phyloP scores from a whole-genome alignment of 2,888 invertebrate genomes.

The Caenorhabditis sulstoni region DNA sequence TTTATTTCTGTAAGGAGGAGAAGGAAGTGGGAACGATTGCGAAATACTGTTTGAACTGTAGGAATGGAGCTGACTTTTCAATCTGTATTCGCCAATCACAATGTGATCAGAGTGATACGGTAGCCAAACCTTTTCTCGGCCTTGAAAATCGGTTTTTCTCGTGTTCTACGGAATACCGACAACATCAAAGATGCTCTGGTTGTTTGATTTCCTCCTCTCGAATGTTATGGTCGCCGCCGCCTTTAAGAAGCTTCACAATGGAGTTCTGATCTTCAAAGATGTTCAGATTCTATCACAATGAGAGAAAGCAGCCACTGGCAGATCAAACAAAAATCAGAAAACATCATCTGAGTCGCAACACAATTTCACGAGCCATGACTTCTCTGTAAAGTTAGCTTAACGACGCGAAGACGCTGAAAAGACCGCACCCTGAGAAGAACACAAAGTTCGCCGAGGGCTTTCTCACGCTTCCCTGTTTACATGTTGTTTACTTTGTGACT shows the following conservation, averaged over 20 bases:
- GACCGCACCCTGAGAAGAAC: constrained; percentile 46
- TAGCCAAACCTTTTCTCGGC: no score
- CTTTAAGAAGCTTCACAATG: constrained; percentile 16
- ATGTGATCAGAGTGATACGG: constrained; percentile 1
- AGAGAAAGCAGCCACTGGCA: constrained; percentile 1
- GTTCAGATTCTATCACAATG: background rate
- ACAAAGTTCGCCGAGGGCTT: constrained; percentile 52
- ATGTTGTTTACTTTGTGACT: constrained; percentile 37
- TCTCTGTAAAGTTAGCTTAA: constrained; percentile 10
- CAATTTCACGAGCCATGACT: constrained; percentile 17
- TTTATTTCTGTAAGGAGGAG: background rate
- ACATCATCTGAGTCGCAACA: constrained; percentile 2
- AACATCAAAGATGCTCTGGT: background rate
- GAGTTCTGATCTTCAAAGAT: constrained; percentile 30
- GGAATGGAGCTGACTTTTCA: background rate
- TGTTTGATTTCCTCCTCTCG: constrained; percentile 7
- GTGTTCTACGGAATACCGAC: constrained; percentile 16
- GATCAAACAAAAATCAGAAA: no score
- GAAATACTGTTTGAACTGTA: background rate
- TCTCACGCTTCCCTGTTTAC: constrained; percentile 48
- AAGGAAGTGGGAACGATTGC: background rate
- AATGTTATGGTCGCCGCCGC: background rate
- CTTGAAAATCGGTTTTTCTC: background rate
- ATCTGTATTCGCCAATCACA: constrained; percentile 13
- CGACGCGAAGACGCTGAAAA: background rate